Conservation (phyloP, 2,113 vertebrate genomes). For the Gymnobelideus leadbeateri region DNA sequence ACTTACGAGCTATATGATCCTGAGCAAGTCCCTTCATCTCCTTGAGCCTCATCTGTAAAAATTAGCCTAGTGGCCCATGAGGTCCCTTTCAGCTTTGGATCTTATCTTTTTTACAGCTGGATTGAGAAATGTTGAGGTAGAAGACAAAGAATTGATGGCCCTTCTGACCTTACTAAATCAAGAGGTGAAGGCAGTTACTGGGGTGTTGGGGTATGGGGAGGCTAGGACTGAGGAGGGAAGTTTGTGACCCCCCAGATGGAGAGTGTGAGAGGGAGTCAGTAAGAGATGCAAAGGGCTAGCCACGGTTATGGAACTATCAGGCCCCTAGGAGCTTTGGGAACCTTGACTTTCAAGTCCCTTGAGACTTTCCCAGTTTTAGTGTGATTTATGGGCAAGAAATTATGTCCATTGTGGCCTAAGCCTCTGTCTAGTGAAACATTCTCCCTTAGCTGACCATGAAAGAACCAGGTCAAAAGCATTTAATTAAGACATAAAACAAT, state of each 20-base stretch:
- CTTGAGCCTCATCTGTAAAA: no score
- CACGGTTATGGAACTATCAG: neutral
- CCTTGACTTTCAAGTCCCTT: neutral
- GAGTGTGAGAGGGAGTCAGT: accelerated
- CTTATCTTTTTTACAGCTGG: no score
- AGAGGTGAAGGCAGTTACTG: neutral
- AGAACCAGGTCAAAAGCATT: neutral
- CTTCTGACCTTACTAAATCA: neutral
- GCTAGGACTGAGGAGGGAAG: neutral
- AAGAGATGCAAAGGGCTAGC: neutral
- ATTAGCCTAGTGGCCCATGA: no score
- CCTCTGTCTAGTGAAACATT: neutral
- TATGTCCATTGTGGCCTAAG: neutral
- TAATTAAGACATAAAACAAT: neutral
- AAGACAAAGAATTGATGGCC: neutral
- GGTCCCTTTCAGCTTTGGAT: no score
- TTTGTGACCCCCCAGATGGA: neutral
- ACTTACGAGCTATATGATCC: neutral
- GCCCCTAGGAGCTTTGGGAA: neutral
- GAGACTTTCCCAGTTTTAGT: neutral
- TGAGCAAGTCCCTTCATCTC: no score
- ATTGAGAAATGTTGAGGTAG: neutral
- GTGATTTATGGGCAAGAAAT: neutral
- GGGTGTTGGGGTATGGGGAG: neutral
- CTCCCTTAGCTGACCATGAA: neutral